phyloP scores from a whole-genome alignment of 1,140 invertebrate genomes.

The Drosophila littoralis region DNA sequence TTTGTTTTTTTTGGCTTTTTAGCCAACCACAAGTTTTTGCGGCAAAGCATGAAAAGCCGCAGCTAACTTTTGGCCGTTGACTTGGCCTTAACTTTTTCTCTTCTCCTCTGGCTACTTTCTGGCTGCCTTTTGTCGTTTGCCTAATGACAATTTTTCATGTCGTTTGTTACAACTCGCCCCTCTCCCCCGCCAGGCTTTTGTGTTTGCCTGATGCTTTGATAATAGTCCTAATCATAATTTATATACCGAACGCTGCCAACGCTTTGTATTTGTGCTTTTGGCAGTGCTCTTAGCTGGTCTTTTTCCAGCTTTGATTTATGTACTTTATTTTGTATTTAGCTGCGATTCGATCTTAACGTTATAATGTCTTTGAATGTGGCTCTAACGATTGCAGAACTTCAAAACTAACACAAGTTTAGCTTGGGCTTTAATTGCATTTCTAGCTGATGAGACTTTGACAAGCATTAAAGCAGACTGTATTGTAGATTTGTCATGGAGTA shows the following conservation, averaged over 20 bases:
- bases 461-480: neutral
- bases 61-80: constrained; percentile 52
- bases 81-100: constrained; percentile 28
- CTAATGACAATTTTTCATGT: constrained; percentile 80
- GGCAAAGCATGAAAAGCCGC: constrained; percentile 37
- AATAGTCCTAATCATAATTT: constrained; percentile 79
- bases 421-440: constrained; percentile 26
- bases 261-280: constrained; percentile 25
- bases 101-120: constrained; percentile 13
- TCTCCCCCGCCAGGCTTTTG: constrained; percentile 20
- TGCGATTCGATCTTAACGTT: constrained; percentile 56
- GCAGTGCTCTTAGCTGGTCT: constrained; percentile 3
- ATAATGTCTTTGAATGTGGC: constrained; percentile 7
- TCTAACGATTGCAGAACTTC: neutral
- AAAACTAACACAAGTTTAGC: constrained; percentile 14
- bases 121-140: constrained; percentile 38
- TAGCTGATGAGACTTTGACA: constrained; percentile 37
- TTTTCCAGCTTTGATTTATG: constrained; percentile 58
- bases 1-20: constrained; percentile 24
- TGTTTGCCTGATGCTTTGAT: constrained; percentile 53
- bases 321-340: constrained; percentile 26
- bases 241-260: constrained; percentile 55
- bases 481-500: too few species aligned
- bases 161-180: constrained; percentile 32
- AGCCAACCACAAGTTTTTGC: constrained; percentile 35